phyloP scores from a whole-genome alignment of 2,888 invertebrate genomes.

The Dicyrtoma fusca region DNA sequence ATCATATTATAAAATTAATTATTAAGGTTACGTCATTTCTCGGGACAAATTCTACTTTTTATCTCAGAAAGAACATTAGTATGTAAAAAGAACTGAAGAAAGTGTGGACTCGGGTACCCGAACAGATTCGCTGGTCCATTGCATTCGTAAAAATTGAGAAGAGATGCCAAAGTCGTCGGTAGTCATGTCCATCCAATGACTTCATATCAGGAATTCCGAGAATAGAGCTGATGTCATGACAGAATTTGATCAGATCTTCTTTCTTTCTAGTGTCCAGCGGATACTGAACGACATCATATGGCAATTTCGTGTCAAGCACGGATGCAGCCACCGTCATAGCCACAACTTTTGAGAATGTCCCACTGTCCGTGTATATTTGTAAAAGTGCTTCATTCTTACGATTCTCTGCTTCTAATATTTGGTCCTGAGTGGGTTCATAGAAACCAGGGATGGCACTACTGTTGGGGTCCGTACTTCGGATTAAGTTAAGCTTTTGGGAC shows the following conservation, averaged over 20 bases:
- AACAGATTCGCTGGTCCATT: slow-evolving; percentile 28
- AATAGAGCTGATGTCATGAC: slow-evolving; percentile 38
- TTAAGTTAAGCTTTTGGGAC: slow-evolving; percentile 33
- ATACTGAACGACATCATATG: slow-evolving; percentile 35
- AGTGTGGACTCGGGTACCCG: too few relatives aligned
- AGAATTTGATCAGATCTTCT: slow-evolving; percentile 41
- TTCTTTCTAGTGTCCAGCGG: slow-evolving; percentile 36
- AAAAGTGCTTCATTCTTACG: slow-evolving; percentile 37
- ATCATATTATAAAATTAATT: too few relatives aligned
- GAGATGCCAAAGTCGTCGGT: slow-evolving; percentile 42
- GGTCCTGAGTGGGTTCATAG: slow-evolving; percentile 28
- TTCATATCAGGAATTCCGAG: slow-evolving; percentile 31
- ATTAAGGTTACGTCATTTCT: too few relatives aligned
- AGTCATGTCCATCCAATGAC: slow-evolving; percentile 16
- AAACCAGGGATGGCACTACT: slow-evolving; percentile 22
- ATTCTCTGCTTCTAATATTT: slow-evolving; percentile 26
- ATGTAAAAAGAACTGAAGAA: too few relatives aligned
- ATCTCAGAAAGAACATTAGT: too few relatives aligned
- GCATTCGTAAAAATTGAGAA: slow-evolving; percentile 44
- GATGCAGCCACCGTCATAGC: slow-evolving; percentile 45
- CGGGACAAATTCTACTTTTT: too few relatives aligned
- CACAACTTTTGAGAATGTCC: slow-evolving; percentile 42
- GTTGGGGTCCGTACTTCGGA: slow-evolving; percentile 13
- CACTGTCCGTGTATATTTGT: slow-evolving; percentile 43
- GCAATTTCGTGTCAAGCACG: slow-evolving; percentile 41